phyloP scores from a whole-genome alignment of 2,113 vertebrate species.

The Charina bottae region DNA sequence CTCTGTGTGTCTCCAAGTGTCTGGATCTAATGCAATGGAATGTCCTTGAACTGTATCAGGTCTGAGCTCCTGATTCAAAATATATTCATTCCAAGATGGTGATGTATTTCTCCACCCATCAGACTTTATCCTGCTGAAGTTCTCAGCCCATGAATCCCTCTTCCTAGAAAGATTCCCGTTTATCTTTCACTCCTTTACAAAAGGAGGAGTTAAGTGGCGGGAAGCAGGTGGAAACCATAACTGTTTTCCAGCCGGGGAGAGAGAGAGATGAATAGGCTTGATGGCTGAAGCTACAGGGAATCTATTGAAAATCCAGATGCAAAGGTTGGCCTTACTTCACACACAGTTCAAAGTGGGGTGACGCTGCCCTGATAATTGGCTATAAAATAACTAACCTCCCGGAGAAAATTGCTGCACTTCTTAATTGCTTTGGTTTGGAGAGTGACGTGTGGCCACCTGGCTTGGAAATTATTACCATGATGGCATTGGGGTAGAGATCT shows the following conservation, averaged over 20 bases:
- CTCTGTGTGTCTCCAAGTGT: too few species aligned
- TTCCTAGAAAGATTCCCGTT: slow-evolving; percentile 69
- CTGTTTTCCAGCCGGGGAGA: slow-evolving; percentile 65
- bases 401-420: slow-evolving; percentile 76
- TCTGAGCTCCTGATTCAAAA: not conserved
- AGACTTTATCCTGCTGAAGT: not conserved
- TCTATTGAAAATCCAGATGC: slow-evolving; percentile 83
- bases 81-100: too few species aligned
- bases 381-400: slow-evolving; percentile 83
- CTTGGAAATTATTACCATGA: slow-evolving; percentile 62
- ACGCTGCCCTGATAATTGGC: slow-evolving; percentile 81
- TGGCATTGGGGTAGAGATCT: slow-evolving; percentile 30
- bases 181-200: slow-evolving; percentile 79
- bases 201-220: slow-evolving; percentile 82
- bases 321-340: slow-evolving; percentile 76
- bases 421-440: slow-evolving; percentile 75
- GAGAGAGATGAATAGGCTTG: slow-evolving; percentile 78
- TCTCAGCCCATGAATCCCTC: not conserved
- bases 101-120: not conserved
- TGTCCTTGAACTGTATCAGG: not conserved
- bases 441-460: slow-evolving; percentile 78
- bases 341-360: slow-evolving; percentile 80
- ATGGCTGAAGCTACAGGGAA: slow-evolving; percentile 81
- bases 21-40: not conserved
- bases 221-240: slow-evolving; percentile 80